Base-by-base conservation (phyloP, 2,888 invertebrate species). In the Penaeus monodon region DNA sequence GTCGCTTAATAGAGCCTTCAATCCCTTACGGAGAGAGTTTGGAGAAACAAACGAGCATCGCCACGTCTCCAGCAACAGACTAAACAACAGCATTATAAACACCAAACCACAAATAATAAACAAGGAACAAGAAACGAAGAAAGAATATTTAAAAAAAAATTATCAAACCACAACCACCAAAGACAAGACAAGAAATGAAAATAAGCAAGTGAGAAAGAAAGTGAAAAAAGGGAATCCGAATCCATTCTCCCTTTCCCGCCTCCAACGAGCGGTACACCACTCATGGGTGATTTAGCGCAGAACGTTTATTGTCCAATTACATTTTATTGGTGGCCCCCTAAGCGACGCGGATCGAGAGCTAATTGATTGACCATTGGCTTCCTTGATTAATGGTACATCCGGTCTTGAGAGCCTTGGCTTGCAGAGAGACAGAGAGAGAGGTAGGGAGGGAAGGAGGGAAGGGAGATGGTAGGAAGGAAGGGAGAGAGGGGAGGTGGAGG, bases 281-380 rank as follows among this genome's bases (percentile, higher is more conserved):
- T 64, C 68, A 76, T 33, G 20, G 73, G 27, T 85, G 85, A 85
- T 85, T 85, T 76, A 80, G 38, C 14, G 74, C 70, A 65, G 80
- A 7, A 70, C 79, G 65, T 80, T 85, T 80, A 85, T 65, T 79
- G 81, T 63, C 70, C 85, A 64, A 85, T 85, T 85, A 85, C 85
- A 85, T 85, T 85, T 85, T 85, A 85, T 74, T 85, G 85, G 63
- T 57, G 78, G 85, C n/a, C 44, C 27, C 29, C 85, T 85, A 80
- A 85, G 85, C 29, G 85, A 81, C 85, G 65, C 73, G 85, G 81
- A 74, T 81, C 80, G 85, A 81, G 29, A 49, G 74, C 81, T 85
- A 85, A 85, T 85, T 85, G 85, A 85, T 79, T 80, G 85, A 85
- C 85, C 81, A 81, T 22, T 85, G 81, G 77, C n/a, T 81, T 81